phyloP scores from a whole-genome alignment of 2,113 vertebrate genomes.

The Tetraodon nigroviridis region DNA sequence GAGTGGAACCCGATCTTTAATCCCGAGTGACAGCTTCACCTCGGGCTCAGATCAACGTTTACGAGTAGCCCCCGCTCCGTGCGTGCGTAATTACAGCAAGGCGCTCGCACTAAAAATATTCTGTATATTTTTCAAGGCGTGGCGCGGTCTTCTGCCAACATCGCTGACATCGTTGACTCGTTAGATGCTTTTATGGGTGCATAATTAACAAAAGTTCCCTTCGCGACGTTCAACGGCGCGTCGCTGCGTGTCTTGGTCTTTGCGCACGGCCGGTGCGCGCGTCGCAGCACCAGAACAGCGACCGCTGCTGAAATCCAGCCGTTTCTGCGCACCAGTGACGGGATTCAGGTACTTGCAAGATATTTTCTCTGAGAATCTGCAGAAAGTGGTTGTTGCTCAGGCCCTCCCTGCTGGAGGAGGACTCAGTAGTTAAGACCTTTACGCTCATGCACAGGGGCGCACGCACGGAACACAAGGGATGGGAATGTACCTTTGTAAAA shows the following conservation, averaged over 20 bases:
- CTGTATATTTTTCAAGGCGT: constrained; percentile 24
- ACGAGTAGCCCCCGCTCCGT: constrained; percentile 44
- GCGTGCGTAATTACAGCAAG: constrained; percentile 34
- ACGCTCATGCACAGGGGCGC: no score
- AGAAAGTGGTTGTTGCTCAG: constrained; percentile 9
- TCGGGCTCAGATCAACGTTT: constrained; percentile 55
- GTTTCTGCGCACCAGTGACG: neutral
- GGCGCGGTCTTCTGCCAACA: neutral
- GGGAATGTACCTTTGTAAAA: neutral
- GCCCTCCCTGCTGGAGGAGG: constrained; percentile 21
- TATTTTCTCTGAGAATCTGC: neutral
- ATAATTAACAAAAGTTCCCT: constrained; percentile 37
- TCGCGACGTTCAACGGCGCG: constrained; percentile 33
- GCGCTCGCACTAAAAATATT: constrained; percentile 10
- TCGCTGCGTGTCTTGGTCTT: constrained; percentile 48
- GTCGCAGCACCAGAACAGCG: constrained; percentile 2
- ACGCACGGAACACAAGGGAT: neutral
- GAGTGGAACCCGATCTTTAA: constrained; percentile 64
- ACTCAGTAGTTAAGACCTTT: neutral
- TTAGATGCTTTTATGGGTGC: constrained; percentile 25
- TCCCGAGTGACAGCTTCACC: constrained; percentile 59
- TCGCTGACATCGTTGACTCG: constrained; percentile 9
- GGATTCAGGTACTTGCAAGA: neutral
- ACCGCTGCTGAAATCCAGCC: constrained; percentile 1
- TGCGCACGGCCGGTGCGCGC: constrained; percentile 20